Conservation (phyloP, 2,113 vertebrate species). For the Pangasianodon hypophthalmus region DNA sequence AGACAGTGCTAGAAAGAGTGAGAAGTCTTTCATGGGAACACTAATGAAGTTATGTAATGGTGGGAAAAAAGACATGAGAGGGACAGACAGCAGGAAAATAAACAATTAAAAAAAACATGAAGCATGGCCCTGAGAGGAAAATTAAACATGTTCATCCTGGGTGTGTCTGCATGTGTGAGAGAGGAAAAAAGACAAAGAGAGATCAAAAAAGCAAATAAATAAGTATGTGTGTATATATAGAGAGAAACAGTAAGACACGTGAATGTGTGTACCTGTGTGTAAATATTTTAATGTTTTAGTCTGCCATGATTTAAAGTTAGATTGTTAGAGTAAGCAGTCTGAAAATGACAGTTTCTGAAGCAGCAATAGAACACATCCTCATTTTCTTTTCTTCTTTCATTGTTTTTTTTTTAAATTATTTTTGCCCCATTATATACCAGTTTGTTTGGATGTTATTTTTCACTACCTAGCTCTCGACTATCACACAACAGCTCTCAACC, state of each 20-base stretch:
- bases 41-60: conserved; percentile 47
- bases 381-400: neutral
- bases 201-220: neutral
- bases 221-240: neutral
- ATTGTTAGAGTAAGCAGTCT: neutral
- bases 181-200: neutral
- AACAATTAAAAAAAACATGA: conserved; percentile 34
- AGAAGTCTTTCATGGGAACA: conserved; percentile 8
- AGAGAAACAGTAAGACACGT: neutral
- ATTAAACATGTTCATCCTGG: conserved; percentile 50
- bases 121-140: conserved; percentile 47
- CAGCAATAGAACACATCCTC: neutral
- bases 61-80: conserved; percentile 34
- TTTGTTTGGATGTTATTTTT: neutral
- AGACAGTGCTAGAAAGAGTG: neutral
- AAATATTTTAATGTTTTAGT: neutral
- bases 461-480: neutral
- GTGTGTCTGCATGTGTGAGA: conserved; percentile 30
- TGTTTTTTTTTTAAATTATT: neutral
- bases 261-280: neutral
- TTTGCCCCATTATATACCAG: neutral
- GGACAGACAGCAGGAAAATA: conserved; percentile 30
- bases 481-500: neutral
- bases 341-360: neutral
- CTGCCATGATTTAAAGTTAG: neutral